Evolutionary conservation across 1,140 invertebrate species (phyloP), one percentile per base, ranked within the genome.

Genomic region (Drosophila tsacasi): DNA sequence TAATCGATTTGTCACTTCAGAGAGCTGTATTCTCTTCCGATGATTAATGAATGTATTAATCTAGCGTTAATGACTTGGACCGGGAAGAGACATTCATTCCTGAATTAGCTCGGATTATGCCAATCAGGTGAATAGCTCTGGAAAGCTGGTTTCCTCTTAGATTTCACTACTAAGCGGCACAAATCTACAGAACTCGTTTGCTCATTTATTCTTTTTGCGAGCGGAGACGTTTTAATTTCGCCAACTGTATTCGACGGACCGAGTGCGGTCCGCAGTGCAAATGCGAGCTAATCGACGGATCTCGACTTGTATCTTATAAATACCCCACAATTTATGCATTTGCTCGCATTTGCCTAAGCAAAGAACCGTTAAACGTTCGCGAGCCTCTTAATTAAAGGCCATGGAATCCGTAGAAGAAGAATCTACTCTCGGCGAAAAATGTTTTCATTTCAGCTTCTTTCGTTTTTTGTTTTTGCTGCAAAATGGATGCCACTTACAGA

Each of bases 221-320:
- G 47, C 27, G 40, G 35, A 65, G 60, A 68, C 75, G 65, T 77
- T 77, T 77, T 52, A 62, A 77, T 77, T 78, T 78, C 49, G 75
- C 75, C 57, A 77, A 78, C 75, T 78, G 75, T 61, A 78, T 42
- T 40, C 6, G 35, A 21, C 23, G 15, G 58, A 27, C 17, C 23
- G 42, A 52, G 17, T 32, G 30, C 30, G 7, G 21, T 60, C 50
- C 47, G 23, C 50, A 54, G 23, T 46, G 69, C 49, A 55, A 39
- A 49, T 25, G 30, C 40, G 9, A 62, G 55, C 68, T 87, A 83
- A 87, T 87, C 83, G 80, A 47, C 60, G 58, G 68, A 87, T 87
- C 83, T 83, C 67, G 68, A 72, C 77, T 83, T 78, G 62, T 68
- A 81, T 87, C 84, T 87, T 87, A 78, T 89, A 87, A 87, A 89